Conservation (phyloP, 1,140 invertebrate genomes). For the Lethrus apterus region DNA sequence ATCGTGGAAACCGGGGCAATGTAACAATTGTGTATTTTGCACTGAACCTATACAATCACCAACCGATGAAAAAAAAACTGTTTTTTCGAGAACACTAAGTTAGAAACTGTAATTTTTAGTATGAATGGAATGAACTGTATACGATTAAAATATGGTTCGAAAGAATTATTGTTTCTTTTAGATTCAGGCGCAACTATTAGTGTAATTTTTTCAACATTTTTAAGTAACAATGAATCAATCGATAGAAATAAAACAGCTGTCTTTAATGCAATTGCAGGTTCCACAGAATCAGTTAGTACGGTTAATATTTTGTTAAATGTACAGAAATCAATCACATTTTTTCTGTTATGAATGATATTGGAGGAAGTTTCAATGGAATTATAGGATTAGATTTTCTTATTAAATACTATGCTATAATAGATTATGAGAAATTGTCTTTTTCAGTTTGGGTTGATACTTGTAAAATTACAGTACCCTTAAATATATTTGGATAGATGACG, state of each 20-base stretch:
- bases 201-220: conserved; percentile 16
- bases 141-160: too few relatives aligned
- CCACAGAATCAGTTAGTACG: conserved; percentile 3
- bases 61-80: neutral
- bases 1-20: neutral
- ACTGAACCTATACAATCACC: neutral
- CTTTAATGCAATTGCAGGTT: conserved; percentile 16
- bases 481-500: too few relatives aligned
- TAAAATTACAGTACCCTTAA: conserved; percentile 11
- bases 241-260: conserved; percentile 11
- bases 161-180: conserved; percentile 16
- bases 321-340: conserved; percentile 17
- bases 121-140: conserved; percentile 17
- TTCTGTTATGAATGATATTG: conserved; percentile 18
- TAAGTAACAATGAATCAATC: conserved; percentile 16
- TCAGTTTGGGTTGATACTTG: conserved; percentile 10
- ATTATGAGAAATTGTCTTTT: conserved; percentile 17
- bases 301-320: conserved; percentile 9
- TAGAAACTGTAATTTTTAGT: conserved; percentile 6
- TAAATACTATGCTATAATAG: conserved; percentile 16
- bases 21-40: neutral
- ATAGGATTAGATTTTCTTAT: conserved; percentile 21
- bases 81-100: neutral
- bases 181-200: conserved; percentile 18
- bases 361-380: conserved; percentile 16